These are phyloP conservation scores for Etheostoma spectabile DNA, from an alignment of 2,113 vertebrate genomes.

Conservation along the genomic window DNA sequence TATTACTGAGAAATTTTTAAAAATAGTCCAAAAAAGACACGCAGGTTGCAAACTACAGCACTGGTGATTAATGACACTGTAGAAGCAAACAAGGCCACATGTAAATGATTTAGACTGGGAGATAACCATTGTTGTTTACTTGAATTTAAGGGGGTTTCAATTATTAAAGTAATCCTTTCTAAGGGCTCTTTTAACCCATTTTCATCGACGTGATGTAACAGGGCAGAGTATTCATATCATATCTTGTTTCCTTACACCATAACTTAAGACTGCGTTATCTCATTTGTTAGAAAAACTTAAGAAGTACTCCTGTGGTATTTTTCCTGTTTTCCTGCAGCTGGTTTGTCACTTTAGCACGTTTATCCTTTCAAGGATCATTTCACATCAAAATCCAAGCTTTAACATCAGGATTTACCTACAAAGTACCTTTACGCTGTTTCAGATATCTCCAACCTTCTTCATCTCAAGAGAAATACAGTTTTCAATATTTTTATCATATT, in stretches of 20 bases:
- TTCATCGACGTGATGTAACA: not conserved
- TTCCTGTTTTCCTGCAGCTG: not conserved
- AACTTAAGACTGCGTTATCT: not conserved
- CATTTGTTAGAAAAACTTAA: not conserved
- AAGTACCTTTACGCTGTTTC: not conserved
- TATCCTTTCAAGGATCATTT: not conserved
- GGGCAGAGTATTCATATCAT: not conserved
- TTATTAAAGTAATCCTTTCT: not conserved
- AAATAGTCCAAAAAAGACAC: slow-evolving; percentile 47
- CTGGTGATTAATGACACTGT: slow-evolving; percentile 31
- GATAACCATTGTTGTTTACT: not conserved
- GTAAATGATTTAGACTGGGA: not conserved
- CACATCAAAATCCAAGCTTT: not conserved
- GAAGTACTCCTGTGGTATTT: not conserved
- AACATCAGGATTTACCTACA: not conserved
- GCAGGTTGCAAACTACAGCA: slow-evolving; percentile 5
- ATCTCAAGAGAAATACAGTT: not conserved
- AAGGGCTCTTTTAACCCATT: not conserved
- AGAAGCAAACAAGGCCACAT: not conserved
- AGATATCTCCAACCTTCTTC: not conserved
- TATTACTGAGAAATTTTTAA: slow-evolving; percentile 42
- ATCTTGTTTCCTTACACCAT: not conserved
- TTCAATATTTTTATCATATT: not conserved
- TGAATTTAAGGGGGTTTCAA: not conserved
- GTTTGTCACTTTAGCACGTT: not conserved